phyloP scores from a whole-genome alignment of 92 coral and sea anemone genomes.

The Palythoa caribaeorum region DNA sequence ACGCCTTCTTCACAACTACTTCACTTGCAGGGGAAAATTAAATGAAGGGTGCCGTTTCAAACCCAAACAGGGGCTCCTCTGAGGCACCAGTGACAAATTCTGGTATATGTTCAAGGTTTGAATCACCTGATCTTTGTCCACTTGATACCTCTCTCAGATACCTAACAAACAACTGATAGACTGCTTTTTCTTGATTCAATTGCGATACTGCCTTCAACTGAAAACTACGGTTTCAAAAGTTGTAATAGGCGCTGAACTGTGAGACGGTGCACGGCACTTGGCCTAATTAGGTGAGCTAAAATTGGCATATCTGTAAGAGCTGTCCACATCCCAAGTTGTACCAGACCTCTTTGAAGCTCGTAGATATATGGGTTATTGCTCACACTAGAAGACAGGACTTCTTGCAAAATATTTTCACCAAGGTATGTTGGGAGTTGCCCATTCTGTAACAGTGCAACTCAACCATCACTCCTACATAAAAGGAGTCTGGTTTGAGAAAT shows the following conservation, averaged over 20 bases:
- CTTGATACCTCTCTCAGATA: background rate
- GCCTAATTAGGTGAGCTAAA: background rate
- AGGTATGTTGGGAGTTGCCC: background rate
- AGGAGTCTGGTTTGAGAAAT: background rate
- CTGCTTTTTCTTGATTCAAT: background rate
- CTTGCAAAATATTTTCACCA: background rate
- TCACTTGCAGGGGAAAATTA: no score
- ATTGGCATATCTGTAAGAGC: background rate
- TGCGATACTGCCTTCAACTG: background rate
- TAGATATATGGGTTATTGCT: background rate
- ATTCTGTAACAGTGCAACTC: background rate
- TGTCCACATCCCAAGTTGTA: background rate
- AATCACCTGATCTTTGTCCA: background rate
- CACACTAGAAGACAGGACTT: background rate
- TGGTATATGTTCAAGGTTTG: background rate
- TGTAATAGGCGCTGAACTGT: background rate
- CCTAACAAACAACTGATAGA: background rate
- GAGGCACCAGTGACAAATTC: background rate
- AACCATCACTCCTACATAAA: background rate
- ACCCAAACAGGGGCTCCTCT: background rate
- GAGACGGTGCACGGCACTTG: background rate
- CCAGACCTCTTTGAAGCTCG: background rate
- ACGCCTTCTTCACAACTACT: background rate
- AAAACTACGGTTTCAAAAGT: background rate
- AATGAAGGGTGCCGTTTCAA: background rate